Conservation (phyloP, 1,140 invertebrate genomes). For the Macrobrachium rosenbergii region DNA sequence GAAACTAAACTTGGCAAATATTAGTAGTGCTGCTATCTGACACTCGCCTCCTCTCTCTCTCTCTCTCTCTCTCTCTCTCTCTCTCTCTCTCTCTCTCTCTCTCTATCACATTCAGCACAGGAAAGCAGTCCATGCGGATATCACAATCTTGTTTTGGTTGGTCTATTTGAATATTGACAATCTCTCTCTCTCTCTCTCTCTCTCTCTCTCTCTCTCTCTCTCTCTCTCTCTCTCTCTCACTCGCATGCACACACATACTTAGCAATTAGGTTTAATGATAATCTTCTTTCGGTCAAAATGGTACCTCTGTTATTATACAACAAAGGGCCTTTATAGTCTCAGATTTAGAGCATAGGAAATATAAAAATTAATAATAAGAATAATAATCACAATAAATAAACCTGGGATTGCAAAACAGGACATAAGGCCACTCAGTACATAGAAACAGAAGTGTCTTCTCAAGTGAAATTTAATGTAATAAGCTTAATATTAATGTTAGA, state of each 20-base stretch:
- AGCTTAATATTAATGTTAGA: background rate
- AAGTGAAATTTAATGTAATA: background rate
- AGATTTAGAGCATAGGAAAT: background rate
- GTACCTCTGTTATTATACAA: background rate
- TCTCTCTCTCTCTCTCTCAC: conserved; percentile 30
- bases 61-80: conserved; percentile 35
- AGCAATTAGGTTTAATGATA: background rate
- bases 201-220: conserved; percentile 43
- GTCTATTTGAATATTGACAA: background rate
- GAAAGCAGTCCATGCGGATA: background rate
- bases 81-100: conserved; percentile 42
- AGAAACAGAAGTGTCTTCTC: background rate
- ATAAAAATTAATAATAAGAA: background rate
- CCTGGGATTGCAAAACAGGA: background rate
- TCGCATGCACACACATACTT: background rate
- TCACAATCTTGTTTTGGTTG: background rate
- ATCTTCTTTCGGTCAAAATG: background rate
- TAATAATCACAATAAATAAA: conserved; percentile 1
- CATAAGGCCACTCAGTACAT: too few relatives aligned
- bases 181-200: conserved; percentile 27
- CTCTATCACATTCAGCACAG: background rate
- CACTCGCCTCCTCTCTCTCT: conserved; percentile 6
- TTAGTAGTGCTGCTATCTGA: background rate
- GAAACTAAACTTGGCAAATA: background rate
- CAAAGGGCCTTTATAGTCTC: background rate